These are phyloP conservation scores for Tolypeutes matacus DNA, from an alignment of 2,797 vertebrate species.

Conservation along the genomic window DNA sequence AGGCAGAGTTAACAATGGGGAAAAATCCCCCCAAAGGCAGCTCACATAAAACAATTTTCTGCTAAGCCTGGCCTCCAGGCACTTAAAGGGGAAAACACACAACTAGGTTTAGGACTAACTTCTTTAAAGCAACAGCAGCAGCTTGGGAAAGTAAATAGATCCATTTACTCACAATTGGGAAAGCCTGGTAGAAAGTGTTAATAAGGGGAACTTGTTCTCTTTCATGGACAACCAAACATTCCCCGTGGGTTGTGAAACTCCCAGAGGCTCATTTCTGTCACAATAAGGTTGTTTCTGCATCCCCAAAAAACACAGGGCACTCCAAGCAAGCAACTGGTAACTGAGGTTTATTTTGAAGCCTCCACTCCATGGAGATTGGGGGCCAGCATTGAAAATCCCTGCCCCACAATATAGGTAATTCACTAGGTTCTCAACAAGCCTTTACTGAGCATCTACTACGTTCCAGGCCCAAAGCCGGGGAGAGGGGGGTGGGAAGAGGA, in stretches of 20 bases:
- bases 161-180: not conserved
- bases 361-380: not conserved
- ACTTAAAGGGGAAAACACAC: not conserved
- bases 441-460: too few species aligned
- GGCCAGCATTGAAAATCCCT: not conserved
- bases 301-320: not conserved
- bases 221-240: not conserved
- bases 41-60: not conserved
- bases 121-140: not conserved
- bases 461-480: not conserved
- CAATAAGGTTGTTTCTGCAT: not conserved
- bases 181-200: not conserved
- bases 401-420: not conserved
- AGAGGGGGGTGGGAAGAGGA: not conserved
- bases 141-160: not conserved
- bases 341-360: not conserved
- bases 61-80: not conserved
- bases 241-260: not conserved
- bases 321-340: not conserved
- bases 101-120: not conserved
- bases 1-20: not conserved
- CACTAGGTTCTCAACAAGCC: too few species aligned
- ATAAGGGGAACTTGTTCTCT: not conserved
- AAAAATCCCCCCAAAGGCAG: not conserved
- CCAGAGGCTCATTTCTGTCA: not conserved